phyloP scores from a whole-genome alignment of 35 echinoderm and acorn worm genomes.

The Hemicentrotus pulcherrimus region DNA sequence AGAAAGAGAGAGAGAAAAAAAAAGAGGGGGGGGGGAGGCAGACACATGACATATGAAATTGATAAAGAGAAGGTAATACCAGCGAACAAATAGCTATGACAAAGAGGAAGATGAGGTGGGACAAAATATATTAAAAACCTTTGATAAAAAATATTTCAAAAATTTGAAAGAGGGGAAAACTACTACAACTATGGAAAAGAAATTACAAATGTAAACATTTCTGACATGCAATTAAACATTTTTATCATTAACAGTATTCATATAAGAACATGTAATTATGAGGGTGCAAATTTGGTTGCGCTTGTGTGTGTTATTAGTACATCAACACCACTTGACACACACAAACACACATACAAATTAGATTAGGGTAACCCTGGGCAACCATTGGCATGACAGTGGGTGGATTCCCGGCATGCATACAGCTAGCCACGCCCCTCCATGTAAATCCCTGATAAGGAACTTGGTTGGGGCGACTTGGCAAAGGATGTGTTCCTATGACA shows the following conservation, averaged over 20 bases:
- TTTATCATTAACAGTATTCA: neutral
- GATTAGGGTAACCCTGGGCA: neutral
- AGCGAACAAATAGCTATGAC: neutral
- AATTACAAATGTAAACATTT: neutral
- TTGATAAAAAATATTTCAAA: neutral
- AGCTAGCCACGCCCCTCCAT: neutral
- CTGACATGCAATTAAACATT: neutral
- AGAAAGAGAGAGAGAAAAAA: neutral
- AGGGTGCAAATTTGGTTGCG: neutral
- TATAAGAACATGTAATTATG: neutral
- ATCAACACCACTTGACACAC: neutral
- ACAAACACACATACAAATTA: neutral
- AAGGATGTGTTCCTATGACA: conserved; percentile 36
- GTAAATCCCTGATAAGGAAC: conserved; percentile 31
- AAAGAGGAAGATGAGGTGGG: neutral
- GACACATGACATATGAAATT: neutral
- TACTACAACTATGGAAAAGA: neutral
- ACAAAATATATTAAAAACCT: neutral
- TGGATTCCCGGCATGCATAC: neutral
- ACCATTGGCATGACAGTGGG: neutral
- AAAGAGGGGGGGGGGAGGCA: neutral
- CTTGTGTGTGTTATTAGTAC: neutral
- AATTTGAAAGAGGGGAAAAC: neutral
- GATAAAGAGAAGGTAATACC: neutral
- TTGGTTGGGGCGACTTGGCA: neutral